Conservation (phyloP, 2,888 invertebrate species). For the Bombylius major region DNA sequence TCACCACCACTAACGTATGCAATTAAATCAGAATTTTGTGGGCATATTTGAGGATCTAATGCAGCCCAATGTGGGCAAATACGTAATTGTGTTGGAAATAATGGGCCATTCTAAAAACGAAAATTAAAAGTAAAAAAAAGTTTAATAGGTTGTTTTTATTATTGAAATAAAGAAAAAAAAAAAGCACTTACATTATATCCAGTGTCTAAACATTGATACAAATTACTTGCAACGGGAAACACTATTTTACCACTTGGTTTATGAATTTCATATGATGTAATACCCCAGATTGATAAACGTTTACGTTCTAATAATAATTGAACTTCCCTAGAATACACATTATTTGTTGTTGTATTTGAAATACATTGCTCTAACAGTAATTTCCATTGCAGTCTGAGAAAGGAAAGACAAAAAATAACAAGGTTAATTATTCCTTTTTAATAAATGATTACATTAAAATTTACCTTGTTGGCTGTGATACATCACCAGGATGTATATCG, state of each 20-base stretch:
- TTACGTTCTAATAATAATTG: constrained; percentile 85
- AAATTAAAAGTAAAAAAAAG: not conserved
- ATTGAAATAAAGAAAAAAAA: not conserved
- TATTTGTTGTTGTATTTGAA: constrained; percentile 47
- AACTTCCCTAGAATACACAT: constrained; percentile 69
- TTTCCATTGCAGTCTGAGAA: constrained; percentile 59
- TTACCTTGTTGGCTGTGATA: constrained; percentile 1
- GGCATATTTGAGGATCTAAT: constrained; percentile 61
- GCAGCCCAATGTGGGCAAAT: constrained; percentile 54
- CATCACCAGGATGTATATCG: constrained; percentile 54
- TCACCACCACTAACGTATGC: constrained; percentile 85
- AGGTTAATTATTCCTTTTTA: too few relatives aligned
- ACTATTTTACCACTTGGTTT: constrained; percentile 69
- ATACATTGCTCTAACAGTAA: constrained; percentile 69
- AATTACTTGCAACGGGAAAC: constrained; percentile 78
- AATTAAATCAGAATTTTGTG: constrained; percentile 51
- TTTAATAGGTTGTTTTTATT: not conserved
- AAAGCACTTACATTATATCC: constrained; percentile 47
- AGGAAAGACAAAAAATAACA: not conserved
- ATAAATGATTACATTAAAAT: not conserved
- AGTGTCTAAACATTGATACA: constrained; percentile 73
- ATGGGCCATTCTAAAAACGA: constrained; percentile 37
- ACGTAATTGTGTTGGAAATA: constrained; percentile 53
- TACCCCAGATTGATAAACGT: constrained; percentile 83
- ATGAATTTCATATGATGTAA: constrained; percentile 85